A percentile compares a stretch with the other conserved stretches of the same genome.
These are phyloP conservation scores for Esox masquinongy DNA, from an alignment of 2,797 vertebrate genomes.

Conservation along the genomic window DNA sequence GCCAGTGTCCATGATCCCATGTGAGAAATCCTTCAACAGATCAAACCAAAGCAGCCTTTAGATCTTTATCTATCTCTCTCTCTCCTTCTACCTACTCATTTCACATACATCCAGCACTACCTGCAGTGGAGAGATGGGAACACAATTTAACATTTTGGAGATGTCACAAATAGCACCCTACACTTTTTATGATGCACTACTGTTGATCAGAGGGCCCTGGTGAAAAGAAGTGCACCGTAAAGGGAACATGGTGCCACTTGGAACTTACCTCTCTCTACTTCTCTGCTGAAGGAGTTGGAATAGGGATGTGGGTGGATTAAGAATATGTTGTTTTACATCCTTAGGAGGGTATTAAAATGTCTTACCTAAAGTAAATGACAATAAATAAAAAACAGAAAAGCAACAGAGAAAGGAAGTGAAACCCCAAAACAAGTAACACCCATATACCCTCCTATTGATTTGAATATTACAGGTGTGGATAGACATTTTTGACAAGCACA, in stretches of 20 bases:
- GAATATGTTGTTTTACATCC: not conserved
- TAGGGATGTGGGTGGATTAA: not conserved
- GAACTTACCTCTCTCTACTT: not conserved
- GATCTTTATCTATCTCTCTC: conserved; percentile 11
- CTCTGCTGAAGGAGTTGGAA: not conserved
- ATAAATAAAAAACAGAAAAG: not conserved
- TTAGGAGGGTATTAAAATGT: not conserved
- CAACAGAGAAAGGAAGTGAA: not conserved
- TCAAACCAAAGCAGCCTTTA: not conserved
- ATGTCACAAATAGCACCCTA: not conserved
- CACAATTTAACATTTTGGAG: not conserved
- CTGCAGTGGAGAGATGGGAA: not conserved
- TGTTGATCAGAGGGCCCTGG: not conserved
- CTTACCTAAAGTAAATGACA: not conserved
- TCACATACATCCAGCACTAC: not conserved
- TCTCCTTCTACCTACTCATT: conserved; percentile 36
- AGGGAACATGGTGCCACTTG: not conserved
- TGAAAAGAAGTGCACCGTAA: not conserved
- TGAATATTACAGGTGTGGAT: not conserved
- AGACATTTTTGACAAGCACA: not conserved
- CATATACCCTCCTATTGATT: not conserved
- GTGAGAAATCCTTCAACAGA: not conserved
- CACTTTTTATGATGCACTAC: not conserved
- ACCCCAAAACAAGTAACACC: not conserved
- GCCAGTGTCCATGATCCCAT: not conserved